These are phyloP conservation scores for Drosophila dives DNA, from an alignment of 2,888 invertebrate species.

Conservation along the genomic window DNA sequence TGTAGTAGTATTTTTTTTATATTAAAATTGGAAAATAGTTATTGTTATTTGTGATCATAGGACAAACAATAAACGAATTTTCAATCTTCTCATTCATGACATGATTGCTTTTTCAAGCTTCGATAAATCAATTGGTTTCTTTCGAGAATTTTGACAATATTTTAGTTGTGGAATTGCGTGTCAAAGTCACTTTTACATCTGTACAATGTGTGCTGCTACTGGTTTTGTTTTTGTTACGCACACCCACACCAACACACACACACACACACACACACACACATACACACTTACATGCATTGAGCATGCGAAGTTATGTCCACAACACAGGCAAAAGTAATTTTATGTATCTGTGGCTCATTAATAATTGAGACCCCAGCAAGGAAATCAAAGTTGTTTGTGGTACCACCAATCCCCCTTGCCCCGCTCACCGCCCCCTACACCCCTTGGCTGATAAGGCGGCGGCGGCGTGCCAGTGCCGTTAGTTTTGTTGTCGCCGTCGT, in stretches of 20 bases:
- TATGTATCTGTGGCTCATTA: constrained; percentile 67
- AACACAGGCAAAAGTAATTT: constrained; percentile 41
- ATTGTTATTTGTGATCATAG: not conserved
- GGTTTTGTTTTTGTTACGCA: constrained; percentile 8
- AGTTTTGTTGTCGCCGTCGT: constrained; percentile 56
- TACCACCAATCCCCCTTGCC: not conserved
- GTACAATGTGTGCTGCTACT: constrained; percentile 7
- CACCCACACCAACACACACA: constrained; percentile 2
- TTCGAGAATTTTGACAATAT: constrained; percentile 2
- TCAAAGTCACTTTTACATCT: constrained; percentile 22
- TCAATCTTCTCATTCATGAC: not conserved
- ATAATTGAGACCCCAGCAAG: constrained; percentile 62
- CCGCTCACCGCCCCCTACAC: not conserved
- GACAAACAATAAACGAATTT: not conserved
- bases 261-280: not conserved
- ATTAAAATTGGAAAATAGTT: not conserved
- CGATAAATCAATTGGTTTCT: not conserved
- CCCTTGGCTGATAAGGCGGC: constrained; percentile 48
- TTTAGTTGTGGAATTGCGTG: constrained; percentile 18
- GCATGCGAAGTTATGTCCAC: constrained; percentile 35
- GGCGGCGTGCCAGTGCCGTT: constrained; percentile 52
- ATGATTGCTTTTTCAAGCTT: not conserved
- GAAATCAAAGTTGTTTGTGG: constrained; percentile 65
- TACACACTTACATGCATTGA: not conserved
- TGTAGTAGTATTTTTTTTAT: not conserved